These are phyloP conservation scores for Poecilia picta DNA, from an alignment of 2,797 vertebrate genomes.

Conservation along the genomic window DNA sequence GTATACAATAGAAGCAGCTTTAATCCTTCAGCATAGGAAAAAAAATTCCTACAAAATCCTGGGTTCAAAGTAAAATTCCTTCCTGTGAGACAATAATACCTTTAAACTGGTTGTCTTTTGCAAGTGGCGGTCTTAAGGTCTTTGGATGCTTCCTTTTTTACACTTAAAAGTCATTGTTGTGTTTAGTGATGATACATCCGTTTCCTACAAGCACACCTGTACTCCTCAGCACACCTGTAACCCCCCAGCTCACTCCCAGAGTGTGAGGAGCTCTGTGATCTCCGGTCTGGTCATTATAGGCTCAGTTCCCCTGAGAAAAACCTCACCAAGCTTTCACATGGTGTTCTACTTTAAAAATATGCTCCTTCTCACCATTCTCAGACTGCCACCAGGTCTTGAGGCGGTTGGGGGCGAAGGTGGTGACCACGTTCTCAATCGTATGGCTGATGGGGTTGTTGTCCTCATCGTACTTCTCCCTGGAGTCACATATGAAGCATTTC, in stretches of 20 bases:
- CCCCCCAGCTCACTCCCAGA: conserved; percentile 21
- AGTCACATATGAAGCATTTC: conserved; percentile 95
- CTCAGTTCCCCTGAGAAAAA: conserved; percentile 62
- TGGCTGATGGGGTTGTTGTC: conserved; percentile 86
- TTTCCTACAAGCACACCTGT: conserved; percentile 67
- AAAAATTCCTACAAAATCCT: conserved; percentile 8
- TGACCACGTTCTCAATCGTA: conserved; percentile 94
- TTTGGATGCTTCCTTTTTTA: conserved; percentile 31
- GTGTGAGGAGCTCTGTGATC: conserved; percentile 57
- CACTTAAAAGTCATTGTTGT: conserved; percentile 35
- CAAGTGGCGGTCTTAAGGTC: conserved; percentile 18
- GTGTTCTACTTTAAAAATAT: conserved; percentile 12
- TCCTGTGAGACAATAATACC: not conserved
- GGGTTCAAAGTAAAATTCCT: conserved; percentile 11
- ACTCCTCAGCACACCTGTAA: conserved; percentile 62
- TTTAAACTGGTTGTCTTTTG: conserved; percentile 6
- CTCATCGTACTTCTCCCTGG: conserved; percentile 82
- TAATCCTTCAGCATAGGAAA: not conserved
- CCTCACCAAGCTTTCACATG: conserved; percentile 25
- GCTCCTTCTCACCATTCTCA: conserved; percentile 86
- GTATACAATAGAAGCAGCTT: not conserved
- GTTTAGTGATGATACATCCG: conserved; percentile 57
- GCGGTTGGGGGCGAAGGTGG: conserved; percentile 93
- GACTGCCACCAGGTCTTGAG: conserved; percentile 99
- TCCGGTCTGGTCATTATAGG: conserved; percentile 68